Evolutionary conservation across 1,140 invertebrate species (phyloP).

Genomic region (Heliconius melpomene): DNA sequence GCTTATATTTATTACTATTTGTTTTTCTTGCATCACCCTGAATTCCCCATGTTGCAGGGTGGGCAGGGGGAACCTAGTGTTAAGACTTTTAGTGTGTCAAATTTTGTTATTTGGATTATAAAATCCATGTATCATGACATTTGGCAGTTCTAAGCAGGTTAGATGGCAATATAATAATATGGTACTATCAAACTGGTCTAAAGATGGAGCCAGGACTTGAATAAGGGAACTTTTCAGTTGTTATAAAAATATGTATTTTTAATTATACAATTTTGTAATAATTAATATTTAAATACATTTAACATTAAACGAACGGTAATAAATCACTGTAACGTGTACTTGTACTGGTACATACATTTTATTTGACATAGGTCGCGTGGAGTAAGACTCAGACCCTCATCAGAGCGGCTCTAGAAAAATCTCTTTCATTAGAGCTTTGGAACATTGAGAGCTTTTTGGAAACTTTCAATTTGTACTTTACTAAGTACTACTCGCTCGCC

Average conservation of each 20-base stretch:
- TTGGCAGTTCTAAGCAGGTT: no score
- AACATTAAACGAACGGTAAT: not conserved
- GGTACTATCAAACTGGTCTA: no score
- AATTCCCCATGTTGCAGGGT: no score
- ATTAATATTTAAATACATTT: not conserved
- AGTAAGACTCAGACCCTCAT: constrained; percentile 16
- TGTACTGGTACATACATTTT: constrained; percentile 12
- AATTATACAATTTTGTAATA: not conserved
- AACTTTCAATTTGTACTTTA: not conserved
- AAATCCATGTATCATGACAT: no score
- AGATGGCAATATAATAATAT: no score
- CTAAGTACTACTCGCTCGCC: not conserved
- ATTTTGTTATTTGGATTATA: no score
- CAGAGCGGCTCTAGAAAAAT: constrained; percentile 18
- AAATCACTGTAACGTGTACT: not conserved
- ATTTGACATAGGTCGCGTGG: constrained; percentile 15
- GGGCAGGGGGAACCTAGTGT: no score
- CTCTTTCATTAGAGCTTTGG: constrained; percentile 18
- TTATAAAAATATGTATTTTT: not conserved
- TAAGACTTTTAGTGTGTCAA: no score
- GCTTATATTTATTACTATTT: no score
- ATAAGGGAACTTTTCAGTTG: no score
- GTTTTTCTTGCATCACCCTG: no score
- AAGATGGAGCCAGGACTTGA: no score
- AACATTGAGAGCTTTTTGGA: constrained; percentile 3